A percentile compares a stretch with the other conserved stretches of the same genome.
phyloP scores from a whole-genome alignment of 1,140 invertebrate species.

The Dolichoris vasculosae region DNA sequence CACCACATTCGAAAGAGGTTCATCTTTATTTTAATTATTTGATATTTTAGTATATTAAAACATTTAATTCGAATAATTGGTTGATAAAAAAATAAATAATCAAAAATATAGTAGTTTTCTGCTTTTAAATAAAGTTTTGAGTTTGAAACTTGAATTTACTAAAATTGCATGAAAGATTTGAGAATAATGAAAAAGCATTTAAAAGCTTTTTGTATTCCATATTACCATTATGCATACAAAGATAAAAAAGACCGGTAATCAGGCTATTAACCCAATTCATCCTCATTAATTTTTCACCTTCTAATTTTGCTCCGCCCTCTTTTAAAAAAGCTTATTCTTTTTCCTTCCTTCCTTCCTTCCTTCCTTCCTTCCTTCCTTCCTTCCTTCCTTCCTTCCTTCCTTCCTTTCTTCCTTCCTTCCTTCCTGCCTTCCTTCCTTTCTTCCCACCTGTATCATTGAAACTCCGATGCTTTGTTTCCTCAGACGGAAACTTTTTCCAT shows the following conservation, averaged over 20 bases:
- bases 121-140: too few relatives aligned
- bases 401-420: neutral
- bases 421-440: neutral
- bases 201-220: neutral
- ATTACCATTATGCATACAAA: neutral
- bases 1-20: too few relatives aligned
- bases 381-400: neutral
- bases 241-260: neutral
- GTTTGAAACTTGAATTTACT: too few relatives aligned
- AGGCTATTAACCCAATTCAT: constrained; percentile 29
- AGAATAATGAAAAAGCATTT: neutral
- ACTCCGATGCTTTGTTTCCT: too few relatives aligned
- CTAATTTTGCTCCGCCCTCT: neutral
- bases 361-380: neutral
- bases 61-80: too few relatives aligned
- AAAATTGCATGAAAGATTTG: too few relatives aligned
- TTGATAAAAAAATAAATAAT: too few relatives aligned
- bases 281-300: neutral
- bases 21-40: too few relatives aligned
- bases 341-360: neutral
- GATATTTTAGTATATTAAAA: too few relatives aligned
- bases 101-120: too few relatives aligned
- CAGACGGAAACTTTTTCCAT: neutral
- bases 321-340: neutral
- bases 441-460: too few relatives aligned